Base-by-base conservation (phyloP, 1,140 invertebrate genomes). In the Hermetia illucens region DNA sequence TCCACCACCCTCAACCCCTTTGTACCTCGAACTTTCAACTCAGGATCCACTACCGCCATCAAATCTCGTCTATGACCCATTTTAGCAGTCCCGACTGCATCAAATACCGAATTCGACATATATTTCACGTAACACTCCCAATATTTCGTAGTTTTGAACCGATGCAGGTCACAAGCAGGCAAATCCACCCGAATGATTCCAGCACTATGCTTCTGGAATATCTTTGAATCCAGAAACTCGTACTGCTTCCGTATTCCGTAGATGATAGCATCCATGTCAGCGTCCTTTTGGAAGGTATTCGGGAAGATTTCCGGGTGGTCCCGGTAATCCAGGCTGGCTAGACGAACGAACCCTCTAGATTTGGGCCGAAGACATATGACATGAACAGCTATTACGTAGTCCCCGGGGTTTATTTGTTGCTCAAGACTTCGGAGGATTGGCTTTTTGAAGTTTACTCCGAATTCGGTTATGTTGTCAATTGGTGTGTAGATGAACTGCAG, bases 281-380 rank as follows among this genome's bases (percentile, higher is more conserved):
- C 44, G 15, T 60, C 43, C 21, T 70, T 51, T 17, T 58, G 54
- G 29, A 73, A 63, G 48, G 71, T 77, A 22, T 74, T 74, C 6
- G 77, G 63, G 46, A 75, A 64, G 38, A 83, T 72, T 21, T 69
- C 48, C 0, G 80, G 81, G 47, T 69, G 61, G 15, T 72, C 63
- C 2, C 63, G 53, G 3, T 76, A 76, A 61, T 83, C 58, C 0
- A 44, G 56, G 22, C 59, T 65, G 41, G 44, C 51, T 6, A 80
- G 52, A 27, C 42, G 58, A 2, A 80, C 55, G 38, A 55, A 49
- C 2, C 77, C 77, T 43, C 56, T 53, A 17, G 74, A 78, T 43
- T 65, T 54, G 0, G 76, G 74, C 32, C n/a, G n/a, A n/a, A n/a
- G n/a, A n/a, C n/a, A n/a, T n/a, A n/a, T n/a, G n/a, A n/a, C n/a